Conservation (phyloP, 2,797 vertebrate species). For the Pitangus sulphuratus region DNA sequence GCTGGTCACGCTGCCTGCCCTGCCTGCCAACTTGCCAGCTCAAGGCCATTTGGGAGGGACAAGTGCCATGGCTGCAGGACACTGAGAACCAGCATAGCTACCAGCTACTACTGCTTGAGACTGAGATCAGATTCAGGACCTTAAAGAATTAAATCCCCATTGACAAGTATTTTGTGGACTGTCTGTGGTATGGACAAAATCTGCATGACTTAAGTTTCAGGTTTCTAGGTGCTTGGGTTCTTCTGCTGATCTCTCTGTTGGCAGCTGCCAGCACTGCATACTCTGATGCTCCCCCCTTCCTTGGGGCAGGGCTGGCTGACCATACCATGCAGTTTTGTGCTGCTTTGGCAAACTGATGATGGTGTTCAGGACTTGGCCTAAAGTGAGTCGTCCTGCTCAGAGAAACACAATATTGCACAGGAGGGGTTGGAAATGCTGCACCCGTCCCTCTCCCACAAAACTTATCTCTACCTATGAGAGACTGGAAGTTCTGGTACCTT, state of each 20-base stretch:
- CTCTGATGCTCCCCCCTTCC: neutral
- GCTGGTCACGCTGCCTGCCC: accelerated
- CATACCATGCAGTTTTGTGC: accelerated
- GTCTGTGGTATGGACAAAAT: neutral
- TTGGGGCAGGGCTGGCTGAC: neutral
- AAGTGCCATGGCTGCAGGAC: accelerated
- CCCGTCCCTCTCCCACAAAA: neutral
- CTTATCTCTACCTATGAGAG: accelerated
- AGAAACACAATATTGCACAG: neutral
- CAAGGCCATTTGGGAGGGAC: neutral
- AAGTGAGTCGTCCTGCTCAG: neutral
- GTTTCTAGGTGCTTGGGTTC: neutral
- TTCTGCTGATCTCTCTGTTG: neutral
- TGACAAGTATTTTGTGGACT: neutral
- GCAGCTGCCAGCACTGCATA: neutral
- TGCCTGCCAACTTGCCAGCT: neutral
- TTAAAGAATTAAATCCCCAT: neutral
- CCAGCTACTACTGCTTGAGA: accelerated
- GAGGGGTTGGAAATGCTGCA: neutral
- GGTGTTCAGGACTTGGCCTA: neutral
- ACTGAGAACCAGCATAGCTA: neutral
- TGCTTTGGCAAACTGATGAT: neutral
- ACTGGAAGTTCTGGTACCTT: neutral
- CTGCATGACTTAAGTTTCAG: neutral
- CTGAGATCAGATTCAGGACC: neutral